These are phyloP conservation scores for Falco concolor DNA, from an alignment of 2,797 vertebrate species.

Conservation along the genomic window DNA sequence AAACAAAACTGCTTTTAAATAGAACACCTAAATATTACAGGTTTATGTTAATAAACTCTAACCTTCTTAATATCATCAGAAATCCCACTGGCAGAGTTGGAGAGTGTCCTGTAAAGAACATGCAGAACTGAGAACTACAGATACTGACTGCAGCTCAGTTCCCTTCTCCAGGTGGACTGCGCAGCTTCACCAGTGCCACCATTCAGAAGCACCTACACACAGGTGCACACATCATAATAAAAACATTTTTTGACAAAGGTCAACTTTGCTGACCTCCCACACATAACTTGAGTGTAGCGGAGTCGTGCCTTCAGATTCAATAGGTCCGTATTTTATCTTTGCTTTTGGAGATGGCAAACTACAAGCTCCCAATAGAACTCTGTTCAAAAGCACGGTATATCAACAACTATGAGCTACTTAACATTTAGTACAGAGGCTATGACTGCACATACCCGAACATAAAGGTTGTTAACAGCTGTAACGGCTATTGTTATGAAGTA, in stretches of 20 bases:
- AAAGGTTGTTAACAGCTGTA: not conserved
- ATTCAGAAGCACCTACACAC: not conserved
- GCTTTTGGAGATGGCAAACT: not conserved
- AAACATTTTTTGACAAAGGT: not conserved
- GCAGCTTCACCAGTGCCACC: not conserved
- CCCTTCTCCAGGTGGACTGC: not conserved
- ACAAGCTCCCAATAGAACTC: not conserved
- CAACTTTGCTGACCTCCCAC: not conserved
- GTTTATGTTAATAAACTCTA: not conserved
- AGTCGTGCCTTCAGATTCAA: not conserved
- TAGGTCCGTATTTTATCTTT: not conserved
- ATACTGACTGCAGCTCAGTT: not conserved
- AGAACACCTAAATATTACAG: not conserved
- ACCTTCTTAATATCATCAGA: not conserved
- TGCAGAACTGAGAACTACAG: not conserved
- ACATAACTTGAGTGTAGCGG: not conserved
- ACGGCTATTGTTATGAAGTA: not conserved
- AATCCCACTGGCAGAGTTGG: not conserved
- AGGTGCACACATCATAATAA: not conserved
- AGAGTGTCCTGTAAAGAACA: fast-evolving
- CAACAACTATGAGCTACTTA: not conserved
- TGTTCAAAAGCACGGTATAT: not conserved
- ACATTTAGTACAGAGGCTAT: not conserved
- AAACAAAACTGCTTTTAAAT: not conserved
- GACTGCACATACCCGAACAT: not conserved